A percentile compares a stretch with the other conserved stretches of the same genome.
Evolutionary conservation across 1,140 invertebrate species (phyloP).

Genomic region (Halyomorpha halys): DNA sequence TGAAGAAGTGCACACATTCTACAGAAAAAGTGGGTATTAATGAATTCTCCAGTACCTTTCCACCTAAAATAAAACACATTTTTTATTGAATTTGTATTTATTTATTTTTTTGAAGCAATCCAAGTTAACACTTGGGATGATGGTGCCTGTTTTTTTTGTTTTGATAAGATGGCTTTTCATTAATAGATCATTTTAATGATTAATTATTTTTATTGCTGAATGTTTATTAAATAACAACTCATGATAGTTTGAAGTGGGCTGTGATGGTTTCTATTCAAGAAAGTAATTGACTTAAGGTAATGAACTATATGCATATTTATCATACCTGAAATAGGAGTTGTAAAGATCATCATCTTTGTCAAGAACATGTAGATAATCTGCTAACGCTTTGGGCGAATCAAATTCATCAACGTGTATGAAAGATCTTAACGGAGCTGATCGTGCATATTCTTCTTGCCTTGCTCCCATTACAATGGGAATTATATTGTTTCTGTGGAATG

Average conservation of each 20-base stretch:
- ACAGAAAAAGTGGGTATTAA: slow-evolving; percentile 85
- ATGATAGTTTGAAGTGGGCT: too few relatives aligned
- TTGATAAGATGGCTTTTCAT: too few relatives aligned
- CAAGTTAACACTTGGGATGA: too few relatives aligned
- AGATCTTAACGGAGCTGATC: slow-evolving; percentile 74
- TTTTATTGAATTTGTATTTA: too few relatives aligned
- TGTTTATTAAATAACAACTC: too few relatives aligned
- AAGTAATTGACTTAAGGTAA: too few relatives aligned
- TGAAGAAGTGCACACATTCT: slow-evolving; percentile 84
- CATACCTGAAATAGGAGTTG: slow-evolving; percentile 69
- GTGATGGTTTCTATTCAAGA: too few relatives aligned
- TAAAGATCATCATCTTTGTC: slow-evolving; percentile 79
- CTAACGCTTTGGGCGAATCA: slow-evolving; percentile 68
- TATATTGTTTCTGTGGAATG: slow-evolving; percentile 60
- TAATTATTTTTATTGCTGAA: too few relatives aligned
- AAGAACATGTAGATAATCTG: slow-evolving; percentile 70
- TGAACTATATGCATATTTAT: too few relatives aligned
- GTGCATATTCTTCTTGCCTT: slow-evolving; percentile 75
- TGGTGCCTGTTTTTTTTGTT: too few relatives aligned
- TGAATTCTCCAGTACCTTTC: slow-evolving; percentile 85
- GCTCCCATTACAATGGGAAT: slow-evolving; percentile 94
- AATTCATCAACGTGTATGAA: slow-evolving; percentile 94
- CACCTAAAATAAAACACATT: slow-evolving; percentile 40
- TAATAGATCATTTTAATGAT: too few relatives aligned
- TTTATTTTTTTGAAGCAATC: too few relatives aligned